Base-by-base conservation (phyloP, 1,140 invertebrate genomes). In the Trichonephila clavipes region DNA sequence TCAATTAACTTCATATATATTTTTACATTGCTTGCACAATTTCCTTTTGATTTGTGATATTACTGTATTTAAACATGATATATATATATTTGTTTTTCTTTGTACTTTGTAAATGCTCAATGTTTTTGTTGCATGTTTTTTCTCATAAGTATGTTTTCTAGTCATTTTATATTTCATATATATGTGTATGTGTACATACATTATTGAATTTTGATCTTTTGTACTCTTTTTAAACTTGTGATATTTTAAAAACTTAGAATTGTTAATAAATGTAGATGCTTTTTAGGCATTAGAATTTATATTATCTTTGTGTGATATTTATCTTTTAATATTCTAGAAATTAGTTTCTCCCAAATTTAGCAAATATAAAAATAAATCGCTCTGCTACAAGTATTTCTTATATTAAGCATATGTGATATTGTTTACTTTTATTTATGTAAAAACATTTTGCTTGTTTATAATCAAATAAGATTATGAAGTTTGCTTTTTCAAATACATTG, bases 201-300 rank as follows among this genome's bases (percentile, higher is more conserved):
- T n/a, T 21, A 87, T 28, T 88, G 34, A 88, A 88, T 64, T 66
- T 14, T 69, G 66, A n/a, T 24, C n/a, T 69, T 88, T 66, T 88
- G 34, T 66, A 88, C 34, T 16, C 58, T 66, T 44, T 88, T 88
- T 24, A 40, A 88, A 88, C 62, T 66, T 64, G 86, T 88, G 59
- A 88, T 88, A 88, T 88, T 88, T 88, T 88, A 44, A 88, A 62
- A 51, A 51, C 7, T 51, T 51, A 51, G 51, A 51, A 44, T 88
- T 44, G 6, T 88, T n/a, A 66, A 66, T 58, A 66, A 66, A 34
- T 34, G 61, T 62, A 44, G 61, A 66, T 88, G 86, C 86, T 64
- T 88, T 83, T 88, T 66, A 88, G 86, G 86, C 86, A 88, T 88
- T 34, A 40, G 28, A 21, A 21, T 85, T 85, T 85, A 28, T 85